Conservation (phyloP, 2,888 invertebrate species). For the Limnephilus rhombicus region DNA sequence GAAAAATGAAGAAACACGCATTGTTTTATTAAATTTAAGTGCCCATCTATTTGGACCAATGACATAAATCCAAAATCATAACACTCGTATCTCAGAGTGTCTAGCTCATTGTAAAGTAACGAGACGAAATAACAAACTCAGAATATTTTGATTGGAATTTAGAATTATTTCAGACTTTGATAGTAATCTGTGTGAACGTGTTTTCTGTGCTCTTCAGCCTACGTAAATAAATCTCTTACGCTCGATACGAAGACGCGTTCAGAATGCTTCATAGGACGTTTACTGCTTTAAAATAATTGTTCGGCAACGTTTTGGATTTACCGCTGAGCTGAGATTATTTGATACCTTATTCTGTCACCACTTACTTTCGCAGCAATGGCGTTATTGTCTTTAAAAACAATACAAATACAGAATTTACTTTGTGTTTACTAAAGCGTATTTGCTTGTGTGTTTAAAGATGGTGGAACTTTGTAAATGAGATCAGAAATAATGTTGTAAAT, state of each 20-base stretch:
- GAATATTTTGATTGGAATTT: not conserved
- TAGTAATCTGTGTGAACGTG: not conserved
- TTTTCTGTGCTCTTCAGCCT: not conserved
- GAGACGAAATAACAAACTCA: not conserved
- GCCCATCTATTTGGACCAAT: not conserved
- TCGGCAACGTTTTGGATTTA: not conserved
- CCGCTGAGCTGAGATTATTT: conserved; percentile 18
- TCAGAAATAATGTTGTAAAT: not conserved
- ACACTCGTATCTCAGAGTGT: no score
- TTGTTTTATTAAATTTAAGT: no score
- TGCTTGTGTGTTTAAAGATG: not conserved
- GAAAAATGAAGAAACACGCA: no score
- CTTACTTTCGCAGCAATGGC: not conserved
- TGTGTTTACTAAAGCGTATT: not conserved
- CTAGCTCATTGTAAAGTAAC: not conserved
- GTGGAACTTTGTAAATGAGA: not conserved
- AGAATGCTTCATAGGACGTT: not conserved
- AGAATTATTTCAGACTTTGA: not conserved
- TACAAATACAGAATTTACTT: not conserved
- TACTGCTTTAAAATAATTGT: conserved; percentile 21
- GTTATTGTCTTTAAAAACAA: conserved; percentile 6
- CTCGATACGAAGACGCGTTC: not conserved
- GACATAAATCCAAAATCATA: no score
- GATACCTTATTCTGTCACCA: conserved; percentile 3
- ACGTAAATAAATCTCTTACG: not conserved